Conservation (phyloP, 2,888 invertebrate species). For the Polia nebulosa region DNA sequence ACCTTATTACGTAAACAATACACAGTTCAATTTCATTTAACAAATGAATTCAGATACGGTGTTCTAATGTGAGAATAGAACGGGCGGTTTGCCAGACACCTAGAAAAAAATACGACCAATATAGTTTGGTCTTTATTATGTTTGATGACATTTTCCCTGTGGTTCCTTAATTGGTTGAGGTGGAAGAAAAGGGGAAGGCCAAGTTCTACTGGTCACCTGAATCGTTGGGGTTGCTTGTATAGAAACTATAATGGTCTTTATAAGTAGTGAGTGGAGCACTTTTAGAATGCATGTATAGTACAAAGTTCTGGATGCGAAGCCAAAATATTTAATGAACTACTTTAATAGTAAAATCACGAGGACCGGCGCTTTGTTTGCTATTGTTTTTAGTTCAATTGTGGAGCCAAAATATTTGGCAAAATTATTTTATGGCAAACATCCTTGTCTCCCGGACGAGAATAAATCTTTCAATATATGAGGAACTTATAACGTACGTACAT, state of each 20-base stretch:
- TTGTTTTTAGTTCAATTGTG: slow-evolving; percentile 34
- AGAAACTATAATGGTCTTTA: slow-evolving; percentile 15
- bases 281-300: slow-evolving; percentile 24
- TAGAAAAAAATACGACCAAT: slow-evolving; percentile 40
- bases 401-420: slow-evolving; percentile 29
- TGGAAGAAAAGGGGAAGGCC: slow-evolving; percentile 13
- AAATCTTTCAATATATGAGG: not conserved
- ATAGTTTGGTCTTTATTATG: slow-evolving; percentile 38
- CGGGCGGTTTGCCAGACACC: slow-evolving; percentile 59
- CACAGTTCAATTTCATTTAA: slow-evolving; percentile 31
- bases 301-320: slow-evolving; percentile 34
- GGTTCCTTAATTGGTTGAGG: not conserved
- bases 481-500: not conserved
- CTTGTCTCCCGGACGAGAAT: not conserved
- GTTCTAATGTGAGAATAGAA: slow-evolving; percentile 35
- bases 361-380: slow-evolving; percentile 7
- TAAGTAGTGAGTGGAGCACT: slow-evolving; percentile 20
- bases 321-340: slow-evolving; percentile 49
- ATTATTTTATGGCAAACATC: slow-evolving; percentile 14
- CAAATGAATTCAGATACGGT: slow-evolving; percentile 22
- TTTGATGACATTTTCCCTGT: slow-evolving; percentile 14
- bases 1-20: slow-evolving; percentile 15
- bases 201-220: not conserved
- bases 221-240: not conserved
- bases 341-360: slow-evolving; percentile 55